phyloP scores from a whole-genome alignment of 2,797 vertebrate genomes.

The Takifugu rubripes region DNA sequence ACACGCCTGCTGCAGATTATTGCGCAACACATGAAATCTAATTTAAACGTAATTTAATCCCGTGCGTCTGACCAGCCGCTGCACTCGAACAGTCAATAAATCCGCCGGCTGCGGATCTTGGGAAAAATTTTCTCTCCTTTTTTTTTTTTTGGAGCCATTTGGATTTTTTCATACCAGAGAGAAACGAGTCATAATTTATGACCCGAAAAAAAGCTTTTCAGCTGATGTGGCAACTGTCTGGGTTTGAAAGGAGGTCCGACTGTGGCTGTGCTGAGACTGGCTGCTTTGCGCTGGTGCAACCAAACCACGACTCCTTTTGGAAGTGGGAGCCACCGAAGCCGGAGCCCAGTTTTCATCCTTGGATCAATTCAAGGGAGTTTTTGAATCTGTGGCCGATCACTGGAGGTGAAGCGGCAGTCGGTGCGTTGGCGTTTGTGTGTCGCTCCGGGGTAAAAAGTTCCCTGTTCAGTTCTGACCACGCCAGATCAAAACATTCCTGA shows the following conservation, averaged over 20 bases:
- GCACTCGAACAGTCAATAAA: too few species aligned
- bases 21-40: not conserved
- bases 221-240: conserved; percentile 2
- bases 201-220: conserved; percentile 7
- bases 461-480: conserved; percentile 1
- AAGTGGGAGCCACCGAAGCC: conserved; percentile 19
- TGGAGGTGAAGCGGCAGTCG: not conserved
- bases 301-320: conserved; percentile 34
- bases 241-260: conserved; percentile 1
- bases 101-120: not conserved
- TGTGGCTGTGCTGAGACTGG: conserved; percentile 8
- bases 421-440: too few species aligned
- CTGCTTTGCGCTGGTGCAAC: conserved; percentile 9
- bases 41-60: conserved; percentile 3
- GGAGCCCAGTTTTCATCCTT: conserved; percentile 15
- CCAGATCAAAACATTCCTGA: conserved; percentile 1
- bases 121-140: not conserved
- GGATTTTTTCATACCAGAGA: conserved; percentile 1
- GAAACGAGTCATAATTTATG: not conserved
- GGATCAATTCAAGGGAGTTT: conserved; percentile 1
- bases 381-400: not conserved
- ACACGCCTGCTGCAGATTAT: not conserved
- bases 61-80: not conserved
- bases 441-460: conserved; percentile 1
- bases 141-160: not conserved